Evolutionary conservation across 2,113 vertebrate species (phyloP).

Genomic region (Syngnathus floridae): DNA sequence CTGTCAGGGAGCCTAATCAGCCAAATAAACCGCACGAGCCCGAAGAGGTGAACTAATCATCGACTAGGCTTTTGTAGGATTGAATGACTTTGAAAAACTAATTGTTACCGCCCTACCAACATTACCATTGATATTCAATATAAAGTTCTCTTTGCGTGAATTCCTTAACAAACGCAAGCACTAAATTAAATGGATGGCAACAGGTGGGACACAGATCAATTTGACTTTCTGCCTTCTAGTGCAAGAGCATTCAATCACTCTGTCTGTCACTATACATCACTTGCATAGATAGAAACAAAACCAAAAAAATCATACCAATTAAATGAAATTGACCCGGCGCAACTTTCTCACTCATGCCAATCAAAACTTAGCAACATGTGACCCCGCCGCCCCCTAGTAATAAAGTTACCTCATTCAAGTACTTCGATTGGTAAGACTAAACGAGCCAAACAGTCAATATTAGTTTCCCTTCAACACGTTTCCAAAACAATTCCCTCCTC

Average conservation of each 20-base stretch:
- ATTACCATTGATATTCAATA: too few relatives aligned
- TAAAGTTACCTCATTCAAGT: neutral
- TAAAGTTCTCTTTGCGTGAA: too few relatives aligned
- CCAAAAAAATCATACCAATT: too few relatives aligned
- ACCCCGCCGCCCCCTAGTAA: neutral
- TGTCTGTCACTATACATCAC: too few relatives aligned
- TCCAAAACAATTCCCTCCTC: slow-evolving; percentile 42
- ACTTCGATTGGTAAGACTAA: neutral
- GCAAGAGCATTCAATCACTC: too few relatives aligned
- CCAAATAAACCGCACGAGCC: slow-evolving; percentile 6
- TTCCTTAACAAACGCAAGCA: too few relatives aligned
- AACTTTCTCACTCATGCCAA: neutral
- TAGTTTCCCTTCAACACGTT: slow-evolving; percentile 34
- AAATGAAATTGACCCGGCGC: neutral
- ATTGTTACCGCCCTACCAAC: too few relatives aligned
- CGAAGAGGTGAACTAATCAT: neutral
- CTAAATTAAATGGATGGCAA: too few relatives aligned
- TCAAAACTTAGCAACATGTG: neutral
- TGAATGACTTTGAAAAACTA: neutral
- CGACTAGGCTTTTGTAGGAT: too few relatives aligned
- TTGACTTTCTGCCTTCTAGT: too few relatives aligned
- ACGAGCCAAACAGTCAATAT: slow-evolving; percentile 51
- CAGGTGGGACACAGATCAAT: too few relatives aligned
- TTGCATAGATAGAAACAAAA: too few relatives aligned
- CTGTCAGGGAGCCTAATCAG: slow-evolving; percentile 32